phyloP scores from a whole-genome alignment of 2,888 invertebrate species.

The Abrostola tripartita region DNA sequence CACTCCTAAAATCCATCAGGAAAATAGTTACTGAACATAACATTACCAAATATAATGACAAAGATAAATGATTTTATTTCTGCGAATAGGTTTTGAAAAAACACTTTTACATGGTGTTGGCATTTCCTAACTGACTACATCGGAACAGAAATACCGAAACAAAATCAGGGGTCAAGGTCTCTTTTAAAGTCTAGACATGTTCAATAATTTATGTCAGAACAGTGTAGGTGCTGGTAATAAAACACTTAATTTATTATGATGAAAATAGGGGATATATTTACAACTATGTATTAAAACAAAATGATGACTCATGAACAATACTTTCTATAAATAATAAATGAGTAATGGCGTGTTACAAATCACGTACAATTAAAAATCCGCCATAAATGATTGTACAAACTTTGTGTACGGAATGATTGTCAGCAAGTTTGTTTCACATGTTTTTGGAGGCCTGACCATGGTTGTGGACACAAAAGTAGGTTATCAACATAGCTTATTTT shows the following conservation, averaged over 20 bases:
- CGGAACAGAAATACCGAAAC: too few relatives aligned
- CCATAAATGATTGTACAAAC: constrained; percentile 67
- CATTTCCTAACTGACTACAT: too few relatives aligned
- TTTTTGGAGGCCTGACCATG: constrained; percentile 15
- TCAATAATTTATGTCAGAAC: too few relatives aligned
- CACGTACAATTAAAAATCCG: constrained; percentile 67
- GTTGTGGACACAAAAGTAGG: background rate
- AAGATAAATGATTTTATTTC: too few relatives aligned
- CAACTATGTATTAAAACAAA: constrained; percentile 81
- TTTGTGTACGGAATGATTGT: constrained; percentile 73
- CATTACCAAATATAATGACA: too few relatives aligned
- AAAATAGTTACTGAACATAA: too few relatives aligned
- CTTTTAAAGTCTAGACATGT: too few relatives aligned
- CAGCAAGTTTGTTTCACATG: constrained; percentile 32
- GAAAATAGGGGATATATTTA: constrained; percentile 88
- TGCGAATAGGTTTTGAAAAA: too few relatives aligned
- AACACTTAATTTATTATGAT: constrained; percentile 77
- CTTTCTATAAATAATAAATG: constrained; percentile 80
- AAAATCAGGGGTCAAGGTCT: too few relatives aligned
- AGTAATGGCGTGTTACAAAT: constrained; percentile 78
- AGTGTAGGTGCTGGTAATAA: too few relatives aligned
- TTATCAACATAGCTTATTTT: background rate
- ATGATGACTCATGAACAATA: constrained; percentile 85
- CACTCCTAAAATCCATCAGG: too few relatives aligned
- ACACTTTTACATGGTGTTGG: too few relatives aligned